These are phyloP conservation scores for Trissoscelio sp. DNA, from an alignment of 2,888 invertebrate species.

Conservation along the genomic window DNA sequence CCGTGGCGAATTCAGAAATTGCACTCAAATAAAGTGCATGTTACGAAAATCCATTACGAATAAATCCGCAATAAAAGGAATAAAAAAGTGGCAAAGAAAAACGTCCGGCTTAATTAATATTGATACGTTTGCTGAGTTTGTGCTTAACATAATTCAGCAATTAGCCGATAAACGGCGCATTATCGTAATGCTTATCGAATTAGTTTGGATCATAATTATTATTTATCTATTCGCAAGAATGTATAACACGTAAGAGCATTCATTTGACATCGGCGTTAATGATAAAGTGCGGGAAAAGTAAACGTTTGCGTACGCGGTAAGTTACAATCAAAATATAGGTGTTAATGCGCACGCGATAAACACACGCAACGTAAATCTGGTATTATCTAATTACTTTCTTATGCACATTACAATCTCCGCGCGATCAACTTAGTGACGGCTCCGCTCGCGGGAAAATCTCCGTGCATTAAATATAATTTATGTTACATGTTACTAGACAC, in stretches of 20 bases:
- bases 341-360: conserved; percentile 63
- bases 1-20: background rate
- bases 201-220: conserved; percentile 56
- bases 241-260: conserved; percentile 53
- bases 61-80: background rate
- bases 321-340: conserved; percentile 65
- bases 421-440: conserved; percentile 46
- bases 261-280: conserved; percentile 52
- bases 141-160: conserved; percentile 22
- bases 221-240: conserved; percentile 48
- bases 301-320: conserved; percentile 54
- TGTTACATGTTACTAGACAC: conserved; percentile 24
- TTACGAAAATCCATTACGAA: conserved; percentile 23
- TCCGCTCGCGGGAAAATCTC: conserved; percentile 51
- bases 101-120: conserved; percentile 15
- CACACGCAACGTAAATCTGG: conserved; percentile 53
- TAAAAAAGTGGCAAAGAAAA: background rate
- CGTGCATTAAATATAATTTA: conserved; percentile 47
- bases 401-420: conserved; percentile 52
- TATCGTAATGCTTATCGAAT: conserved; percentile 38
- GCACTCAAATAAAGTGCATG: background rate
- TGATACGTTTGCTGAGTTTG: background rate
- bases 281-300: conserved; percentile 60
- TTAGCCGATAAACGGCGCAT: conserved; percentile 24
- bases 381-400: conserved; percentile 66